Base-by-base conservation (phyloP, 1,140 invertebrate genomes). In the Galendromus occidentalis region DNA sequence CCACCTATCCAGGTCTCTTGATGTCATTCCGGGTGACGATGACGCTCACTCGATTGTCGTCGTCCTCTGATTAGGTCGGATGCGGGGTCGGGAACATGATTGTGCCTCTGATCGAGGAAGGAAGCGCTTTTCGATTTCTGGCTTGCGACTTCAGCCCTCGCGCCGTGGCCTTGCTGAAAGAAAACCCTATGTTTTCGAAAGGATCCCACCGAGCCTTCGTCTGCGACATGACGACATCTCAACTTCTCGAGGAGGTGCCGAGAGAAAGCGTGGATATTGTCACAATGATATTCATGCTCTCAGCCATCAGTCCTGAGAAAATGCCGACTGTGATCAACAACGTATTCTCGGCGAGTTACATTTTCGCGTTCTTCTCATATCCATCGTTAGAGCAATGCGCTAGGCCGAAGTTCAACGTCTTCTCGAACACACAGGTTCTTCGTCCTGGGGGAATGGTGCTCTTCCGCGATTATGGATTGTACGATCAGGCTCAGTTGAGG, bases 81-180 rank as follows among this genome's bases (percentile, higher is more conserved):
- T 98, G 94, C 78, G 95, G 95, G 6, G 93, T 96, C 51, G 95
- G 95, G 0, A 98, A 98, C 77, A 87, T 98, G 72, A 79, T 97
- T 59, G 97, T 88, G 78, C 94, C 95, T 0, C 73, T 99, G 42
- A 72, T 95, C 2, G 83, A 91, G 74, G 88, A 88, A 71, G 82
- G 84, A 33, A 75, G 80, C 45, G 73, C 79, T 0, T 81, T 85
- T 25, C 84, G 80, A 12, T 25, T 94, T 70, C 88, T 88, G 75
- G 91, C 88, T 4, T 98, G 92, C 78, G 94, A 98, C 79, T 86
- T 98, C 72, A 95, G 92, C 7, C 83, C 84, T 39, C 82, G 86
- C 77, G 94, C 93, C 1, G 79, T 98, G 0, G 83, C 92, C 0
- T 84, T 95, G 72, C 83, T 95, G 0, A 87, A 87, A 76, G 77